Base-by-base conservation (phyloP, 2,797 vertebrate species). In the Coregonus ussuriensis region DNA sequence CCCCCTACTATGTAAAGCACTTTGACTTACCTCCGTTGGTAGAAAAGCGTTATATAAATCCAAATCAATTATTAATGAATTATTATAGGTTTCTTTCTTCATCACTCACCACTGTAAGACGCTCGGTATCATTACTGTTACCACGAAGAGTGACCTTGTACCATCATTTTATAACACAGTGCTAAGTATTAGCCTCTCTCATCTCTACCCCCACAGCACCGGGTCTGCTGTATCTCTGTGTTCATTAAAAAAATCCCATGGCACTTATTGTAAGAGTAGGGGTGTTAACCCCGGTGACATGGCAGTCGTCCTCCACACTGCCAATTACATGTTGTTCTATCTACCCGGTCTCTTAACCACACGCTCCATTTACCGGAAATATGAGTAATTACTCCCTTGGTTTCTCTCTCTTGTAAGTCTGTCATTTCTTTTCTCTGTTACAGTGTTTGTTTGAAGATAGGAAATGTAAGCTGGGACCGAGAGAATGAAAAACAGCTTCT, bases 391-490 rank as follows among this genome's bases (percentile, higher is more conserved):
- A 71, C 85, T 88, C 81, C 77, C 78, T 77, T 72, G 63, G 53
- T 86, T 76, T 83, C 71, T 74, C 62, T 74, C 71, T 77, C 77
- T 81, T 92, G 93, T 94, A 88, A 91, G 93, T 91, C 71, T 88
- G 56, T 63, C 77, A 41, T 75, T 83, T 74, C 35, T 72, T 84
- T 75, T 31, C 67, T 80, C 80, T 25, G 37, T 76, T 77, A 77
- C n/a, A 37, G 6, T 41, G 33, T 59, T 15, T 37, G 82, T 72
- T 53, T 78, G 51, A 82, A 82, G 68, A 72, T 74, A 79, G 79
- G 71, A 86, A 83, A 80, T 77, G 72, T 75, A 47, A 71, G 25
- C 25, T 25, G 25, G 25, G 25, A 25, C 25, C 25, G 25, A 25
- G 25, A 25, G 25, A 25, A 25, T 25, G 25, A 25, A 25, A 25